Evolutionary conservation across 2,797 vertebrate genomes (phyloP), one percentile per base, ranked within the genome.

Genomic region (Arctocebus calabarensis): DNA sequence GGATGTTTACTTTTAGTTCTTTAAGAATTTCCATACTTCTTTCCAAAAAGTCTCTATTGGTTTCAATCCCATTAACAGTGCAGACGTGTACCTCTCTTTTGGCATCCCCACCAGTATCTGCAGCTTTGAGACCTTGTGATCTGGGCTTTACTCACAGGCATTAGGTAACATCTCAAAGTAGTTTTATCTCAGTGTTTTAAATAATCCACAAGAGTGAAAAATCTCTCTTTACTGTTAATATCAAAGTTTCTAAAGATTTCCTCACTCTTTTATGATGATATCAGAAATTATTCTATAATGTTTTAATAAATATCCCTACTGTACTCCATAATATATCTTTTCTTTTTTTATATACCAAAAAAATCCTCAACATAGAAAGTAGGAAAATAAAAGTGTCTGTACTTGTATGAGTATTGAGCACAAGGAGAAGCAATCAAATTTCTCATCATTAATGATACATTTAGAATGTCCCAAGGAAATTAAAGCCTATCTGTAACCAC

Each of bases 391-490:
- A 68, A 86, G 40, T 16, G 43, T 88, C 77, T 96, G 82, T 84
- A 90, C 27, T 84, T 79, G 2, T 37, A 62, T 89, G 93, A 59
- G 37, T 75, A 22, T 70, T 96, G 61, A 91, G 66, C 88, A 96
- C 82, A 95, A 62, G 97, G 78, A 97, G 62, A 91, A 85, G 88
- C 37, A 90, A 82, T 95, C 90, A 96, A 79, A 90, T 23, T 84
- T 83, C 32, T 91, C 92, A 87, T 52, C 73, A 90, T 88, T 37
- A 95, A 27, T 62, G 90, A 90, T 37, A 55, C 22, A 87, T 19
- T 83, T 96, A 74, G 77, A 97, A 93, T 88, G 61, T 96, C 86
- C 82, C 48, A 29, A 97, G 93, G 73, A 96, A 96, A 97, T 97
- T 90, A 93, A 97, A 90, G 34, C n/a, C 94, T 82, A 0, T 73